Base-by-base conservation (phyloP, 1,140 invertebrate genomes). In the Anagrus nilaparvatae region DNA sequence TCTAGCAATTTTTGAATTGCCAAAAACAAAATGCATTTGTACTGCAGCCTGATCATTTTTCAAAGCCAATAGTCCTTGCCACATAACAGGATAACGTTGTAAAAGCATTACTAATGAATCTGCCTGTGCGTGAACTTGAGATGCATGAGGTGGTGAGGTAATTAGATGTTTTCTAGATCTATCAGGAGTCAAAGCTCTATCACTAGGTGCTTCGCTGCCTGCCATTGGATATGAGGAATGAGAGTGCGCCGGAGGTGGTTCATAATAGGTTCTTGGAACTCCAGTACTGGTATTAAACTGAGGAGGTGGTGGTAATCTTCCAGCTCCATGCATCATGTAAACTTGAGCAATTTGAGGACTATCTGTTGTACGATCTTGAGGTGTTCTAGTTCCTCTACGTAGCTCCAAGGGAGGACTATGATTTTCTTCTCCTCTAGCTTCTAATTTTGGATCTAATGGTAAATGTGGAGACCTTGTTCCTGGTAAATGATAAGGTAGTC, bases 21-120 rank as follows among this genome's bases (percentile, higher is more conserved):
- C 95, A 51, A 87, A 88, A 20, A 98, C 88, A 67, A 92, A 94
- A 65, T 97, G 92, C 92, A 98, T 97, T 69, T 97, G 92, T 8
- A 97, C 94, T 16, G 87, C 87, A 4, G 92, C 91, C 53, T 87
- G 87, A 63, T 97, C 93, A 64, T 92, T 97, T 65, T 98, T 98
- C 23, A 98, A 69, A 0, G 88, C 91, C 48, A 98, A 63, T 24
- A 92, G 63, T 2, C 94, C 94, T 72, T 95, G 89, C 94, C 94
- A 98, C 81, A 96, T 88, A 19, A 96, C 82, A 1, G 89, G 88
- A 66, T 94, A 93, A 20, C 84, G 78, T 76, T 88, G 74, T 2
- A 91, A 65, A 14, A 89, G 60, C 68, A 80, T 85, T 32, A 83
- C 74, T 33, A 89, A 68, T 16, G 82, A 83, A 60, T 89, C 85